Percentiles rank a stretch among this genome's conserved stretches.
Evolutionary conservation across 1,140 invertebrate species (phyloP).

Genomic region (Macrotrachela quadricornifera): DNA sequence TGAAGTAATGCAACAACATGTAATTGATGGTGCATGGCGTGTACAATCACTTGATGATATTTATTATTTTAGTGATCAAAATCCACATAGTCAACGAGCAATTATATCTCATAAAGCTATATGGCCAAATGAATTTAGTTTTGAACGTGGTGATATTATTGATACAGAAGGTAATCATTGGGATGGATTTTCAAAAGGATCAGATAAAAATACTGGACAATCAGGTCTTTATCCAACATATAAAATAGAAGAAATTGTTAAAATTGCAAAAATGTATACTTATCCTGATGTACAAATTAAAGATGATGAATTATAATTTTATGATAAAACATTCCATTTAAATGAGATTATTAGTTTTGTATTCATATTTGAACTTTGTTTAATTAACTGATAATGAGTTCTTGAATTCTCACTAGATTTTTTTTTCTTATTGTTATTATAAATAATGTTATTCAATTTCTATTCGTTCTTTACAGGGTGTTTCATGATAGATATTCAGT

Average conservation of each 20-base stretch:
- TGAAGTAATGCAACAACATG: conserved; percentile 76
- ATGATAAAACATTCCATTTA: no score
- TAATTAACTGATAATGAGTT: no score
- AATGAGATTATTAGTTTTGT: no score
- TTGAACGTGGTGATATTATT: conserved; percentile 66
- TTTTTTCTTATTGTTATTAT: no score
- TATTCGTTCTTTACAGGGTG: no score
- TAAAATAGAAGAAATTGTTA: conserved; percentile 16
- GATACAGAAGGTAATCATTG: conserved; percentile 88
- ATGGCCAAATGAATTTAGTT: no score
- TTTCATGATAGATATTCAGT: no score
- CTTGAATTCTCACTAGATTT: no score
- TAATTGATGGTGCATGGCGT: conserved; percentile 54
- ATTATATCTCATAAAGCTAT: conserved; percentile 55
- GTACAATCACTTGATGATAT: conserved; percentile 83
- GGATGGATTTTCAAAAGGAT: conserved; percentile 75
- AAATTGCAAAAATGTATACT: neutral
- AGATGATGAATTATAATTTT: no score
- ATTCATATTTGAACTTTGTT: no score
- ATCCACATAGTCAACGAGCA: conserved; percentile 56
- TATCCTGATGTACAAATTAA: no score
- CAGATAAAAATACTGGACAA: conserved; percentile 51
- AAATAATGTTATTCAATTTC: no score
- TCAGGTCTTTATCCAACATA: conserved; percentile 33
- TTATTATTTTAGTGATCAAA: conserved; percentile 92